Evolutionary conservation across 2,113 vertebrate genomes (phyloP).

Genomic region (Monopterus albus): DNA sequence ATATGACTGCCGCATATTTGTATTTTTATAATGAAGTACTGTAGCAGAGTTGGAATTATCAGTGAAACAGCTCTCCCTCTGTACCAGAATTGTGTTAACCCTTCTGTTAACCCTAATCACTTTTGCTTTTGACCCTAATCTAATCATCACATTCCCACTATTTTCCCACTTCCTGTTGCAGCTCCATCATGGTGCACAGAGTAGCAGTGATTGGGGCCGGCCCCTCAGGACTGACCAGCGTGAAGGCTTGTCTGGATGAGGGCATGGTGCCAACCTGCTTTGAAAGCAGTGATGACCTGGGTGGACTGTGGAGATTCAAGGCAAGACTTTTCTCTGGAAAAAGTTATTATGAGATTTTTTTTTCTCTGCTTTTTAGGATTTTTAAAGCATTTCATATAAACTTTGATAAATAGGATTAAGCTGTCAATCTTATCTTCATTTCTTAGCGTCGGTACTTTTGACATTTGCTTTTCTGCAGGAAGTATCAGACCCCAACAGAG

Average conservation of each 20-base stretch:
- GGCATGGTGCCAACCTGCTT: constrained; percentile 89
- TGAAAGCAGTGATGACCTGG: constrained; percentile 86
- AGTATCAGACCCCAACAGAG: constrained; percentile 67
- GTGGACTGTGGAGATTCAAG: constrained; percentile 88
- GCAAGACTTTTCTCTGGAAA: constrained; percentile 49
- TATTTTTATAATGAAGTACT: no score
- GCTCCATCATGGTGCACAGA: constrained; percentile 64
- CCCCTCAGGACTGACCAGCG: constrained; percentile 80
- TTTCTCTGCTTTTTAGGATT: neutral
- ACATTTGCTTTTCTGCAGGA: constrained; percentile 57
- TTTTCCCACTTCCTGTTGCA: neutral
- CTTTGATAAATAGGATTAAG: neutral
- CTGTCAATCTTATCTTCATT: neutral
- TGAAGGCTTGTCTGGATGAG: constrained; percentile 90
- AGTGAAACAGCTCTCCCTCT: no score
- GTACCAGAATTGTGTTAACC: no score
- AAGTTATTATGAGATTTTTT: neutral
- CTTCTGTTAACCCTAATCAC: no score
- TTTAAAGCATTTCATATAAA: no score
- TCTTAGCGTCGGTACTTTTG: neutral
- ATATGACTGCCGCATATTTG: no score
- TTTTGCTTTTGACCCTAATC: no score
- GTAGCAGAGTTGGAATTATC: no score
- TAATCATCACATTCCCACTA: no score
- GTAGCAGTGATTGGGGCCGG: constrained; percentile 89